Evolutionary conservation across 2,888 invertebrate species (phyloP), one percentile per base, ranked within the genome.

Genomic region (Trichacis sp.): DNA sequence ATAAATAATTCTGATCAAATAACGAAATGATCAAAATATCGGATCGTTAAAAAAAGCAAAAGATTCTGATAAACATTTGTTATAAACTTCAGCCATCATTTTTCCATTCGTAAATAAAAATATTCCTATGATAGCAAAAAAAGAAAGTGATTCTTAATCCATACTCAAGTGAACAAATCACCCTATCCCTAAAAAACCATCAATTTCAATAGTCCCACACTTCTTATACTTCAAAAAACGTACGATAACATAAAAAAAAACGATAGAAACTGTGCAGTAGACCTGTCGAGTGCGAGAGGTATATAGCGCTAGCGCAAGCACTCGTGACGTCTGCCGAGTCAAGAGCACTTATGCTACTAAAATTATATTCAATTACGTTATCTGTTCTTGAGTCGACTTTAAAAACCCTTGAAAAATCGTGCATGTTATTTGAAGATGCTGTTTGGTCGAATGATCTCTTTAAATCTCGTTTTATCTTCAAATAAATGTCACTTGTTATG

Each of bases 311-410:
- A 69, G 73, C 68, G 69, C 68, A 58, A 69, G 76, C 78, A 80
- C 82, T 82, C 73, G 79, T 83, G 83, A 83, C 83, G 84, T 84
- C 83, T 83, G 82, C 80, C 73, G 64, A 68, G 74, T 84, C 83
- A 76, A 84, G 84, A 80, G 76, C 83, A 83, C 84, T 84, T 81
- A 81, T 81, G 81, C 79, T 80, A 81, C 83, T 83, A 83, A 84
- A 84, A 84, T 84, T 83, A 83, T 80, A 81, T 79, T 82, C 82
- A 80, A 80, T 81, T 78, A 79, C 75, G 77, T 80, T 81, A 80
- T 81, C 82, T 79, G 73, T 71, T 73, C 77, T 75, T 72, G 76
- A 79, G 76, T 80, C 78, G 76, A 77, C 77, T 79, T 74, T 72
- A 77, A 77, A 81, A 80, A 76, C 78, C 69, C 80, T 80, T 73